Base-by-base conservation (phyloP, 1,140 invertebrate species). In the Latrodectus geometricus region DNA sequence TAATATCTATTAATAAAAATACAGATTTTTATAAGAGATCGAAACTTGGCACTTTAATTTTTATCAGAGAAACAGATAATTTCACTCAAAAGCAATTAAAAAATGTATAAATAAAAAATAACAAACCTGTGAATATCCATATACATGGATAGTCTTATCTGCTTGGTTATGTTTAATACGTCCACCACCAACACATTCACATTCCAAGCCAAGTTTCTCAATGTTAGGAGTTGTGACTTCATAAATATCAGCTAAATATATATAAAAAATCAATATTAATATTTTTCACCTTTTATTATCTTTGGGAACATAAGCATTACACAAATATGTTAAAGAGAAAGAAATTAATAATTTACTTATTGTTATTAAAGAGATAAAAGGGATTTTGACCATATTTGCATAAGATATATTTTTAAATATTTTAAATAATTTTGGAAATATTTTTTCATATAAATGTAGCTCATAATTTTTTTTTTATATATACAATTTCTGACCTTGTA, bases 131-230 rank as follows among this genome's bases (percentile, higher is more conserved):
- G 96, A 97, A 90, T 97, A 97, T 77, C 96, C 96, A 91, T 96
- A 97, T 87, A 98, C 95, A 89, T 95, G 93, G 73, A 98, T 93
- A 76, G 92, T 93, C 90, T 96, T 96, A n/a, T 93, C 92, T 4
- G 91, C 91, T 0, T 94, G 90, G 66, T 96, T 93, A 90, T 97
- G 95, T 23, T 94, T 92, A 89, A 98, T 97, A 89, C 96, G 92
- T 20, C 97, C 97, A 83, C 96, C 96, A 11, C 96, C 96, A 12
- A 96, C 89, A 90, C 95, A 95, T 89, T 96, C 94, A 88, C 93
- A 93, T 79, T 94, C 93, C 79, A 96, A 88, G 4, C 93, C 93
- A 21, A 91, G 88, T 69, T 88, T 88, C 82, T 93, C 91, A 56
- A 95, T 89, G 54, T 92, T 89, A 9, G 90, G 91, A 5, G 91